A percentile compares a stretch with the other conserved stretches of the same genome.
phyloP scores from a whole-genome alignment of 1,140 invertebrate species.

The Acromyrmex charruanus region DNA sequence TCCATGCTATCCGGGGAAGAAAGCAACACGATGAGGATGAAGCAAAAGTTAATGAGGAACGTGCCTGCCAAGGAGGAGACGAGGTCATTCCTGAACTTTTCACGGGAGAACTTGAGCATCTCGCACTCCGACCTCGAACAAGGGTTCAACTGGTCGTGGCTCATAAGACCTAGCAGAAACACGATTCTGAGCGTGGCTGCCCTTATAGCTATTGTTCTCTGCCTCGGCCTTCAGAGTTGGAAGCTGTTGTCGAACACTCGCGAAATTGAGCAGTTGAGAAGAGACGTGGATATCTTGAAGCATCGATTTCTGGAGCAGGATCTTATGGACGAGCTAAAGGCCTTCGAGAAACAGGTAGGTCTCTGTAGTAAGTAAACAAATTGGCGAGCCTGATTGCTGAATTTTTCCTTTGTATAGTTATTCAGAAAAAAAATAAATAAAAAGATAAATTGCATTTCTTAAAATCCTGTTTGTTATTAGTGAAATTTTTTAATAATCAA shows the following conservation, averaged over 20 bases:
- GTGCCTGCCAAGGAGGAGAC: slow-evolving; percentile 73
- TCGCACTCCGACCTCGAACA: slow-evolving; percentile 82
- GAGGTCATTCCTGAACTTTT: slow-evolving; percentile 81
- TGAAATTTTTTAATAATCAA: background rate
- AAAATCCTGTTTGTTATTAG: background rate
- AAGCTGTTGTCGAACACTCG: slow-evolving; percentile 77
- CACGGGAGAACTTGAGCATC: slow-evolving; percentile 83
- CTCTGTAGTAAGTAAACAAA: background rate
- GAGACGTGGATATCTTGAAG: slow-evolving; percentile 81
- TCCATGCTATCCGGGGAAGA: slow-evolving; percentile 76
- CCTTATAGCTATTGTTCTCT: slow-evolving; percentile 75
- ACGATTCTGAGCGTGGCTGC: slow-evolving; percentile 76
- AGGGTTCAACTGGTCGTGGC: slow-evolving; percentile 75
- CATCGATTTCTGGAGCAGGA: slow-evolving; percentile 79
- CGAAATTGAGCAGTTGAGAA: slow-evolving; percentile 79
- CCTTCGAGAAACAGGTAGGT: slow-evolving; percentile 83
- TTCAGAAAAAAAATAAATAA: background rate
- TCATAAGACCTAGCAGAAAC: slow-evolving; percentile 64
- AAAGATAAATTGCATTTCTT: background rate
- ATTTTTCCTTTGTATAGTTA: background rate
- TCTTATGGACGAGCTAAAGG: slow-evolving; percentile 80
- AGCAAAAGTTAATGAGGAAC: slow-evolving; percentile 68
- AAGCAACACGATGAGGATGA: slow-evolving; percentile 69
- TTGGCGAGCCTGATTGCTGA: background rate
- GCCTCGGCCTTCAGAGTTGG: slow-evolving; percentile 79